Percentiles rank a stretch among this genome's conserved stretches.
Conservation (phyloP, 2,888 invertebrate species). For the Periphyllus acericola region DNA sequence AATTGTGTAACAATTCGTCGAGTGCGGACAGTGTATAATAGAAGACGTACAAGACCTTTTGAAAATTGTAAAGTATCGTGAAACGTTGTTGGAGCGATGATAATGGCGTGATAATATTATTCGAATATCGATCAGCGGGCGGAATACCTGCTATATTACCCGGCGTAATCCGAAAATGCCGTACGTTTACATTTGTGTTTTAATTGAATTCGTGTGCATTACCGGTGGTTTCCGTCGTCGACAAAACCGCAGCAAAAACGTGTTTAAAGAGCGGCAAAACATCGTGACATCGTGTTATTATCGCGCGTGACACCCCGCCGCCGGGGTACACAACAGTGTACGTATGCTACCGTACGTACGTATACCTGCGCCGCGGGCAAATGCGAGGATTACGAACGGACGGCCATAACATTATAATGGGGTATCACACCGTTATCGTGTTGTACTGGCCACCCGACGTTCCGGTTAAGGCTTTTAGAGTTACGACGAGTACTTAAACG, state of each 20-base stretch:
- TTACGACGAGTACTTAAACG: background rate
- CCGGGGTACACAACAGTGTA: no score
- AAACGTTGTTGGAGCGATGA: background rate
- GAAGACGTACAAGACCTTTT: background rate
- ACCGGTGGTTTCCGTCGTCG: background rate
- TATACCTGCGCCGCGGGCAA: no score
- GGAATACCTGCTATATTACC: no score
- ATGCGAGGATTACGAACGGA: conserved; percentile 8
- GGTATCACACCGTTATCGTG: background rate
- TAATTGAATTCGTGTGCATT: conserved; percentile 12
- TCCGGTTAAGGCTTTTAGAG: background rate
- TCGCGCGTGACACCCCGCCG: background rate
- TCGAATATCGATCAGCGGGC: background rate
- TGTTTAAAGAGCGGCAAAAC: background rate
- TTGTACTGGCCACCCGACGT: background rate
- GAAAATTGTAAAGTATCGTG: background rate
- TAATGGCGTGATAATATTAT: background rate
- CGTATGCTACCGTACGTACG: no score
- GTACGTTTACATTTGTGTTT: background rate
- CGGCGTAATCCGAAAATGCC: background rate
- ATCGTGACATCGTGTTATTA: background rate
- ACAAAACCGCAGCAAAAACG: background rate
- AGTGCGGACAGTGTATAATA: background rate
- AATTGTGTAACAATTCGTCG: no score
- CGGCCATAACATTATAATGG: background rate